A percentile compares a stretch with the other conserved stretches of the same genome.
Evolutionary conservation across 1,140 invertebrate species (phyloP).

Genomic region (Drosophila pruinosa): DNA sequence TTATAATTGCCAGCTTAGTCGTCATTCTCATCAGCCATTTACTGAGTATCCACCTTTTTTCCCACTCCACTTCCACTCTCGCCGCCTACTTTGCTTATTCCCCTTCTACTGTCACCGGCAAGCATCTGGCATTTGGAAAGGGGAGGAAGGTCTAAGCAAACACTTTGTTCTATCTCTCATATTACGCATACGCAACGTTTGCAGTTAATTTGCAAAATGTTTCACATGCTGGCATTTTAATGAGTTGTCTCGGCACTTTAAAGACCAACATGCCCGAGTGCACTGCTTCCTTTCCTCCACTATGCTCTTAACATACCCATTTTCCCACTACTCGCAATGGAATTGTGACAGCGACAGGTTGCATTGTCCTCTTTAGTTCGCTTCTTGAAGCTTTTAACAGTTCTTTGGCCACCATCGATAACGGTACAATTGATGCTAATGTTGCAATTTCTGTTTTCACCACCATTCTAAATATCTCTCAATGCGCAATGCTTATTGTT

Average conservation of each 20-base stretch:
- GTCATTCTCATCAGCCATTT: slow-evolving; percentile 28
- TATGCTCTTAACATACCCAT: neutral
- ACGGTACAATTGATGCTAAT: slow-evolving; percentile 32
- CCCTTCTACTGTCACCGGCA: neutral
- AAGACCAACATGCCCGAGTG: slow-evolving; percentile 1
- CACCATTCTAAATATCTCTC: neutral
- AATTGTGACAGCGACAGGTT: slow-evolving; percentile 12
- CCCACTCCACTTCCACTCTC: neutral
- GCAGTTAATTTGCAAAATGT: slow-evolving; percentile 79
- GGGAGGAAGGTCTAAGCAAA: slow-evolving; percentile 40
- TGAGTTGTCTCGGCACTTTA: slow-evolving; percentile 64
- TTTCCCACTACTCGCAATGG: neutral
- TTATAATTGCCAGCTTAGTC: slow-evolving; percentile 42
- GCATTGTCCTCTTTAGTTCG: slow-evolving; percentile 44
- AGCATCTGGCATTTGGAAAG: neutral
- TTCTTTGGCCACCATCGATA: slow-evolving; percentile 53
- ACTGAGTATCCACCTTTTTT: neutral
- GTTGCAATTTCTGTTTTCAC: slow-evolving; percentile 16
- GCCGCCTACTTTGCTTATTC: neutral
- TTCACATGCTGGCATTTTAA: slow-evolving; percentile 69
- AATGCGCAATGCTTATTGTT: slow-evolving; percentile 46
- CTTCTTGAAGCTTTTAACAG: slow-evolving; percentile 7
- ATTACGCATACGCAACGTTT: slow-evolving; percentile 70
- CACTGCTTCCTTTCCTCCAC: neutral
- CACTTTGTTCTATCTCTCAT: slow-evolving; percentile 56